Evolutionary conservation across 1,140 invertebrate genomes (phyloP), one percentile per base, ranked within the genome.

Genomic region (Micrasema longulum): DNA sequence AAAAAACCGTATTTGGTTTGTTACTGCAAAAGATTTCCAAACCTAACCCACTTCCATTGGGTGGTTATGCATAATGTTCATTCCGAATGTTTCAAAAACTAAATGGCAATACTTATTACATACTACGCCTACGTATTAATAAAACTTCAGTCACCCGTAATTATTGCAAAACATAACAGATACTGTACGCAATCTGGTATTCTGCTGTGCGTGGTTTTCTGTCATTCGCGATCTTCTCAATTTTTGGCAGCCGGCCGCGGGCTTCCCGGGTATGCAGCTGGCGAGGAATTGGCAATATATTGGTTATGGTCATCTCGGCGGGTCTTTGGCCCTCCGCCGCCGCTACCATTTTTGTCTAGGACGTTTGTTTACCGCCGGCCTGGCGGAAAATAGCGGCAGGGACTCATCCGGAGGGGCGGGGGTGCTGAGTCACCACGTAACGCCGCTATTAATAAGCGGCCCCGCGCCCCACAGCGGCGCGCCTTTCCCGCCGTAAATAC

Each of bases 301-400:
- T 60, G 53, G 26, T 36, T 60, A 60, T 60, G 55, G 55, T 14
- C 55, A 43, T 43, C 35, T 41, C 16, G 9, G 1, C 55, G 35
- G 57, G 38, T 60, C 50, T 50, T 63, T 45, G 50, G 22, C 63
- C 69, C 71, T 63, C 71, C 36, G 22, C 36, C 50, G 26, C 1
- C 53, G 64, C 53, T 72, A 72, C 71, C 71, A 72, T 72, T 68
- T 68, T 66, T 68, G 71, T 72, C 71, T 72, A 72, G 71, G 71
- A 65, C 57, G 55, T 72, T 68, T 72, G 71, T 72, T 72, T 72
- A 72, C 66, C 65, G 69, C 22, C 47, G 72, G 64, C 66, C 48
- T 38, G 72, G 66, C 71, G 55, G 38, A 57, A 72, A 72, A 72
- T 72, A 72, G 65, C 70, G 53, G 31, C 64, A 22, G 66, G 64